phyloP scores from a whole-genome alignment of 2,113 vertebrate species.

The Sula dactylatra region DNA sequence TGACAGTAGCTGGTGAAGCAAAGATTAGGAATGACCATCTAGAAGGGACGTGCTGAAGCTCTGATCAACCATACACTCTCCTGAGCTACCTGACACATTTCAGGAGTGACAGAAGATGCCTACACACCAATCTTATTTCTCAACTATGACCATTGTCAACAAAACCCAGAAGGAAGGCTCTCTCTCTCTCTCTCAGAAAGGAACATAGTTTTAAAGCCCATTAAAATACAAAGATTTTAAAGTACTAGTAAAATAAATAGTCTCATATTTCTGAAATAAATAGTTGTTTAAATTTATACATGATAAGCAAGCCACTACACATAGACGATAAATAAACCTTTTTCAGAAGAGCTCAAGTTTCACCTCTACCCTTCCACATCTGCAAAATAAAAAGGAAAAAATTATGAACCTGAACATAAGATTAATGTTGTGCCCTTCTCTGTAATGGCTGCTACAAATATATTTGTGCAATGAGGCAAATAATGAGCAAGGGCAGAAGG shows the following conservation, averaged over 20 bases:
- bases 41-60: not conserved
- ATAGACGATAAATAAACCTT: not conserved
- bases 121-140: not conserved
- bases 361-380: not conserved
- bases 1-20: not conserved
- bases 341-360: not conserved
- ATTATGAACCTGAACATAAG: not conserved
- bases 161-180: not conserved
- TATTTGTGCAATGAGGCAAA: not conserved
- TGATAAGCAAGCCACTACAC: not conserved
- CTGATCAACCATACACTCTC: not conserved
- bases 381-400: not conserved
- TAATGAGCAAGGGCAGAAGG: not conserved
- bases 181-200: fast-evolving
- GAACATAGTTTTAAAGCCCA: not conserved
- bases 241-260: not conserved
- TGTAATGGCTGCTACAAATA: not conserved
- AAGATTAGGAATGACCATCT: not conserved
- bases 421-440: not conserved
- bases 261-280: not conserved
- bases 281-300: not conserved
- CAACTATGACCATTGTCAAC: not conserved
- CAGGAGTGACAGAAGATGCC: not conserved
- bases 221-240: not conserved
- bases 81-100: not conserved